Evolutionary conservation across 2,113 vertebrate genomes (phyloP).

Genomic region (Merops nubicus): DNA sequence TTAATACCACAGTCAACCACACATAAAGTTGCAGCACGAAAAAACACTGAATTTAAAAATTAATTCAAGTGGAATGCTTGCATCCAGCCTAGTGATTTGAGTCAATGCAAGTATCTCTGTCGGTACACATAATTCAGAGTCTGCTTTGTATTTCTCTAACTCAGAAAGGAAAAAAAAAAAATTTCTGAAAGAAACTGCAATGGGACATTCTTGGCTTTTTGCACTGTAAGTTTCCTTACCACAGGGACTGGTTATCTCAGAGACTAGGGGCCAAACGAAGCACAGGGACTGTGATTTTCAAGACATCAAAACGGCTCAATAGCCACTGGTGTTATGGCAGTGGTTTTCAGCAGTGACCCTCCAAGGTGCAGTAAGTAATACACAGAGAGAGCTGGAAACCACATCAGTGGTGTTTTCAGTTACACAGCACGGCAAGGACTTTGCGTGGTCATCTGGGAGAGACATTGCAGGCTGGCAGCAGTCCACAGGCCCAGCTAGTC

Average conservation of each 20-base stretch:
- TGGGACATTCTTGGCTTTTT: not conserved
- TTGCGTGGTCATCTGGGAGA: not conserved
- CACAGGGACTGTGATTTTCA: not conserved
- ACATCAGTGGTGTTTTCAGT: not conserved
- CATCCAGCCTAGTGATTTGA: not conserved
- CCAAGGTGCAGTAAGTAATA: not conserved
- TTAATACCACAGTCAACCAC: not conserved
- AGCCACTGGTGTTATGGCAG: fast-evolving
- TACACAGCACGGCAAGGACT: not conserved
- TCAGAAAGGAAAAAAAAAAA: not conserved
- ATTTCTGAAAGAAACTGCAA: not conserved
- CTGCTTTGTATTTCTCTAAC: not conserved
- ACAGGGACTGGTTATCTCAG: not conserved
- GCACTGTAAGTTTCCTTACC: fast-evolving
- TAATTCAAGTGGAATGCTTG: not conserved
- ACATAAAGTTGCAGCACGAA: not conserved
- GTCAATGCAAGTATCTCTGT: not conserved
- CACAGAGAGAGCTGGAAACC: not conserved
- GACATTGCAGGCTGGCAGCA: not conserved
- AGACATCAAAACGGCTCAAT: not conserved
- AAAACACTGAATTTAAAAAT: not conserved
- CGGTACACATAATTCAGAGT: not conserved
- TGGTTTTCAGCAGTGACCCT: not conserved
- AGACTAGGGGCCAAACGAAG: not conserved
- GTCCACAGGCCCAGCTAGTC: not conserved